Evolutionary conservation across 2,888 invertebrate genomes (phyloP).

Genomic region (Leucophenga montana): DNA sequence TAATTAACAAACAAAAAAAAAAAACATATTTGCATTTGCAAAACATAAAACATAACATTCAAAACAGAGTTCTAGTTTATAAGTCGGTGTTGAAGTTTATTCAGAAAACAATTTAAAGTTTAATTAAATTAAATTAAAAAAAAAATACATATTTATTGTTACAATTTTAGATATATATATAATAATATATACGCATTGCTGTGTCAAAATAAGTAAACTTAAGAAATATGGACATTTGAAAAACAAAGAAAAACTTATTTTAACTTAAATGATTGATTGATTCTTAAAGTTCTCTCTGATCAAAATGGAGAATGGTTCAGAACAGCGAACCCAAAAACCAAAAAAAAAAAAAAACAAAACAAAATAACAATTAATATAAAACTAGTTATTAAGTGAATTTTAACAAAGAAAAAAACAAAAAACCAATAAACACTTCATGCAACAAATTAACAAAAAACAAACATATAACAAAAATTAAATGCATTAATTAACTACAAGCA

Average conservation of each 20-base stretch:
- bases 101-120: constrained; percentile 40
- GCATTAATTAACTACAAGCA: constrained; percentile 46
- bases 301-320: constrained; percentile 50
- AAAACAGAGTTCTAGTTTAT: constrained; percentile 52
- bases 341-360: constrained; percentile 34
- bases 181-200: constrained; percentile 6
- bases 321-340: constrained; percentile 54
- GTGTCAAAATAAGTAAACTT: constrained; percentile 54
- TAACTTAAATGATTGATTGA: constrained; percentile 54
- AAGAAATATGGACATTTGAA: constrained; percentile 62
- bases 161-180: constrained; percentile 47
- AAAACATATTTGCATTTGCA: no score
- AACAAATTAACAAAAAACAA: constrained; percentile 40
- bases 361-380: constrained; percentile 32
- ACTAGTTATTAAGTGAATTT: constrained; percentile 60
- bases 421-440: constrained; percentile 44
- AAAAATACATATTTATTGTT: constrained; percentile 53
- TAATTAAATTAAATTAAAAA: no score
- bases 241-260: constrained; percentile 34
- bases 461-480: constrained; percentile 42
- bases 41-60: constrained; percentile 4
- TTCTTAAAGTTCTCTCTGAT: constrained; percentile 62
- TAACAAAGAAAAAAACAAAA: constrained; percentile 40
- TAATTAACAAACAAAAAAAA: constrained; percentile 4
- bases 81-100: constrained; percentile 62